These are phyloP conservation scores for Prietella phreatophila DNA, from an alignment of 2,113 vertebrate genomes.

Conservation along the genomic window DNA sequence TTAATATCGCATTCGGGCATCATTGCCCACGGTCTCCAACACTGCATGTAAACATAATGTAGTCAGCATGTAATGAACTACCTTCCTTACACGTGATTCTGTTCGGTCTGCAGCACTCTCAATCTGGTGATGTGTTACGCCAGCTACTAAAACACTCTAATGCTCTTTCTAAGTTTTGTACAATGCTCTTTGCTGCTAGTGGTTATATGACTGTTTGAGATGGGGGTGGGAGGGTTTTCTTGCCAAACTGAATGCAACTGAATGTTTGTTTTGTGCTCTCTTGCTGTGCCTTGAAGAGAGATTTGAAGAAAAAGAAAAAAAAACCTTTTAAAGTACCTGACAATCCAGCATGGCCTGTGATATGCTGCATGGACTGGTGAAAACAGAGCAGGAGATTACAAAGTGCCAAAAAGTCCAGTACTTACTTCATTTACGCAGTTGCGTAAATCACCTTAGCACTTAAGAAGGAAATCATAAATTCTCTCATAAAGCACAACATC, in stretches of 20 bases:
- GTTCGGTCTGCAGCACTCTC: constrained; percentile 34
- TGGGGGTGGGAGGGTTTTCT: constrained; percentile 44
- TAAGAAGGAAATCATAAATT: not conserved
- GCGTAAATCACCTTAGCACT: constrained; percentile 7
- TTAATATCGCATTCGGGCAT: constrained; percentile 6
- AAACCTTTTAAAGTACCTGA: constrained; percentile 58
- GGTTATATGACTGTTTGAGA: constrained; percentile 8
- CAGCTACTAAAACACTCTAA: constrained; percentile 38
- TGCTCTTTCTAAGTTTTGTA: constrained; percentile 52
- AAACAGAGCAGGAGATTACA: constrained; percentile 50
- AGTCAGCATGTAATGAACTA: not conserved
- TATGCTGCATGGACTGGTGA: constrained; percentile 72
- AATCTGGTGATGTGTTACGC: constrained; percentile 24
- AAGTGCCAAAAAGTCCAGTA: constrained; percentile 32
- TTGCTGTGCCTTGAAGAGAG: constrained; percentile 75
- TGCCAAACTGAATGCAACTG: constrained; percentile 64
- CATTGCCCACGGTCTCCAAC: not conserved
- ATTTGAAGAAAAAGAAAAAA: constrained; percentile 37
- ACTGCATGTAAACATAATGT: constrained; percentile 44
- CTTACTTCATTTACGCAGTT: not conserved
- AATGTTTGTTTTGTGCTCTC: constrained; percentile 60
- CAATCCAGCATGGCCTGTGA: constrained; percentile 77
- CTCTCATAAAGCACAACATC: constrained; percentile 28
- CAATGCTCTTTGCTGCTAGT: constrained; percentile 37
- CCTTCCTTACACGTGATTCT: not conserved